Evolutionary conservation across 1,140 invertebrate species (phyloP), one percentile per base, ranked within the genome.

Genomic region (Plodia interpunctella): DNA sequence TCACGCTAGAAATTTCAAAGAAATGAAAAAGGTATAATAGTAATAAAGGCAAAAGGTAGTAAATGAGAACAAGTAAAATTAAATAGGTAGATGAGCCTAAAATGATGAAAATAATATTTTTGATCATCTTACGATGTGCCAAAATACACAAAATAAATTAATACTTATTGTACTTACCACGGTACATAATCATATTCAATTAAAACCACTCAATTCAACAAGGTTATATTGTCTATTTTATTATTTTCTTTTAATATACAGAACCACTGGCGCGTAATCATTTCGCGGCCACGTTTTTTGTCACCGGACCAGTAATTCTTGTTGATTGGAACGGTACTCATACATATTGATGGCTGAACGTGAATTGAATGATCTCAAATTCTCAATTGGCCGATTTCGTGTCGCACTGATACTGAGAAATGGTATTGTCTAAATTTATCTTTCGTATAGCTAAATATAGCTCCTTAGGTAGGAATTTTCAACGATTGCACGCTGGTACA

Each of bases 251-350:
- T 6, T 6, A 25, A 25, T 25, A 35, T 35, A 35, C 32, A 35
- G 32, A 35, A 35, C 32, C 32, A 35, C 13, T 10, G 9, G 15
- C 38, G 38, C 13, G 38, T n/a, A 15, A 17, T 50, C 6, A 18
- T 30, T 35, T 32, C 17, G 38, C 38, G 38, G 38, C 38, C 38
- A 44, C 3, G n/a, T 44, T 44, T 44, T 44, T 44, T 15, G 38
- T 15, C 38, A 44, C 9, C n/a, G 13, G 38, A 44, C 38, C 38
- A 44, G 38, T 44, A 44, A 44, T 44, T 44, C 38, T 44, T 44
- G 38, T 44, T 44, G 38, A 44, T 44, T 44, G 38, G 15, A 44
- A 44, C 38, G 13, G 38, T 15, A 44, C 13, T 15, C 15, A 17
- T 32, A 44, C 5, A 15, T 44, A 44, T 44, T 44, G 13, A 44